Evolutionary conservation across 2,797 vertebrate species (phyloP).

Genomic region (Danio albolineatus): DNA sequence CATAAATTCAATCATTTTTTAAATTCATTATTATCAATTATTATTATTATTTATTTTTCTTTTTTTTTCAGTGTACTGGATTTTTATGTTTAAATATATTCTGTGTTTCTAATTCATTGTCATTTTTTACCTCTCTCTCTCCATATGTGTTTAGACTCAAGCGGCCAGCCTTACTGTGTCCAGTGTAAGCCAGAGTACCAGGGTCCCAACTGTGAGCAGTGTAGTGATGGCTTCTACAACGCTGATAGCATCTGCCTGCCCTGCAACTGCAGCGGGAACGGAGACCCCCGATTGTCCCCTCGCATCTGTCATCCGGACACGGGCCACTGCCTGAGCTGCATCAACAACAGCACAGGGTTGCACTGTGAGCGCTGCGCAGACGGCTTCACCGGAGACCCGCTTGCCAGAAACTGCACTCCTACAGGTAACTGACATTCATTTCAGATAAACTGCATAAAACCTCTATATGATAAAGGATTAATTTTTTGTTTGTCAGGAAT

Average conservation of each 20-base stretch:
- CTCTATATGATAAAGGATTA: background rate
- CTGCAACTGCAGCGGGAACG: constrained; percentile 81
- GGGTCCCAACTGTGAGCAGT: constrained; percentile 79
- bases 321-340: constrained; percentile 80
- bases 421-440: constrained; percentile 71
- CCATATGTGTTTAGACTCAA: constrained; percentile 65
- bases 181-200: constrained; percentile 77
- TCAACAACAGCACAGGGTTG: constrained; percentile 79
- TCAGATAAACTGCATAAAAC: background rate
- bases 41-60: too few species aligned
- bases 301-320: constrained; percentile 78
- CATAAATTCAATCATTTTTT: too few species aligned
- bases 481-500: background rate
- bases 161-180: constrained; percentile 70
- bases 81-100: too few species aligned
- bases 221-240: constrained; percentile 81
- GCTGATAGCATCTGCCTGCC: constrained; percentile 80
- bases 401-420: constrained; percentile 76
- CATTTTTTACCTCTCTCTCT: background rate
- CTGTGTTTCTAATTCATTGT: background rate
- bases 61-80: too few species aligned
- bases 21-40: too few species aligned
- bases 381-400: constrained; percentile 73
- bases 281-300: constrained; percentile 69
- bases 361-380: constrained; percentile 79